Evolutionary conservation across 2,797 vertebrate genomes (phyloP).

Genomic region (Cheirogaleus major): DNA sequence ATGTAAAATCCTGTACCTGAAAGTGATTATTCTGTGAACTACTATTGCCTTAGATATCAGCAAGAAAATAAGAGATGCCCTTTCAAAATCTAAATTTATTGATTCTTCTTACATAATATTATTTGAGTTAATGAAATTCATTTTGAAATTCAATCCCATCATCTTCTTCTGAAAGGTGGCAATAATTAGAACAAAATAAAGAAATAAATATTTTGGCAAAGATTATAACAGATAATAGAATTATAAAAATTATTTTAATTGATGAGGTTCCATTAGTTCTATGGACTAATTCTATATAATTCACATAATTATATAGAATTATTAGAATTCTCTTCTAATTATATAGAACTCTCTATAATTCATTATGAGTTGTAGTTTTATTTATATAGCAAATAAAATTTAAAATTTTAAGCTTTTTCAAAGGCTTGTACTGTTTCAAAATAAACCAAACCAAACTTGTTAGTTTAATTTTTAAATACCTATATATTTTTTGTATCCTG

Average conservation of each 20-base stretch:
- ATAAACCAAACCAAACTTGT: background rate
- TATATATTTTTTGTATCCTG: background rate
- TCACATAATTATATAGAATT: no score
- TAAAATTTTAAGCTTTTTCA: constrained; percentile 18
- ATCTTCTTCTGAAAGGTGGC: background rate
- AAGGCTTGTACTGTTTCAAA: background rate
- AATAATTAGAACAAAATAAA: constrained; percentile 35
- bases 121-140: constrained; percentile 36
- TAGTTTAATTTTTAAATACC: constrained; percentile 45
- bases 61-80: background rate
- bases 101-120: background rate
- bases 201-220: constrained; percentile 22
- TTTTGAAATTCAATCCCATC: constrained; percentile 45
- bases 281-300: background rate
- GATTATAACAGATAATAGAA: background rate
- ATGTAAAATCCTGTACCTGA: background rate
- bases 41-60: background rate
- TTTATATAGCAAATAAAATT: background rate
- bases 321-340: no score
- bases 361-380: background rate
- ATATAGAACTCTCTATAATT: background rate
- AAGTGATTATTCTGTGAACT: constrained; percentile 5
- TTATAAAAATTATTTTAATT: constrained; percentile 34
- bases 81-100: constrained; percentile 25
- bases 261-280: background rate